Conservation (phyloP, 2,888 invertebrate species). For the Drosophila engyochracea region DNA sequence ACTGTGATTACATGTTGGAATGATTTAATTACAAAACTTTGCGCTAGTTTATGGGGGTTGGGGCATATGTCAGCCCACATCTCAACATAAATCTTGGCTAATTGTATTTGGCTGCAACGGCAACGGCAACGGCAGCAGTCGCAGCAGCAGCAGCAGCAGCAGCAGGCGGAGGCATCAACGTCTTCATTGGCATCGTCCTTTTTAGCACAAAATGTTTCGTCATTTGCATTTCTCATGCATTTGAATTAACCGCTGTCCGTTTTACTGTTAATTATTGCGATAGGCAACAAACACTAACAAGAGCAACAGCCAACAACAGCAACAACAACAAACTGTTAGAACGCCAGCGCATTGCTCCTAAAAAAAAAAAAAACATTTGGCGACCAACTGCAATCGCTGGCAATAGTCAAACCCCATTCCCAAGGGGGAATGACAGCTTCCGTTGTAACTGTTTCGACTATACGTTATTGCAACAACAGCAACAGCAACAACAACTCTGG, state of each 20-base stretch:
- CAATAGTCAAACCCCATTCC: conserved; percentile 64
- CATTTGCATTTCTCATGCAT: conserved; percentile 79
- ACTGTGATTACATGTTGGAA: conserved; percentile 3
- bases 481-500: conserved; percentile 25
- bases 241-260: conserved; percentile 78
- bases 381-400: conserved; percentile 40
- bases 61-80: conserved; percentile 10
- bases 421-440: conserved; percentile 80
- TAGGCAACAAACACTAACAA: conserved; percentile 60
- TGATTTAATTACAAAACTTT: conserved; percentile 9
- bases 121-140: background rate
- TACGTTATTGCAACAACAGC: conserved; percentile 75
- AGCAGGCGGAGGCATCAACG: conserved; percentile 49
- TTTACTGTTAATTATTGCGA: conserved; percentile 80
- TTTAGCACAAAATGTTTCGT: conserved; percentile 69
- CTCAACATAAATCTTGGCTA: conserved; percentile 57
- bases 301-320: conserved; percentile 40
- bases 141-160: background rate
- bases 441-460: conserved; percentile 79
- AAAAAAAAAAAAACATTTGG: conserved; percentile 28
- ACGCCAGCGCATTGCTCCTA: conserved; percentile 48
- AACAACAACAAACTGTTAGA: conserved; percentile 29
- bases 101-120: conserved; percentile 36
- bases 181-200: conserved; percentile 69
- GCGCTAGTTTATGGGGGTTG: background rate